Conservation (phyloP, 2,888 invertebrate species). For the Leptarthrus brevirostris region DNA sequence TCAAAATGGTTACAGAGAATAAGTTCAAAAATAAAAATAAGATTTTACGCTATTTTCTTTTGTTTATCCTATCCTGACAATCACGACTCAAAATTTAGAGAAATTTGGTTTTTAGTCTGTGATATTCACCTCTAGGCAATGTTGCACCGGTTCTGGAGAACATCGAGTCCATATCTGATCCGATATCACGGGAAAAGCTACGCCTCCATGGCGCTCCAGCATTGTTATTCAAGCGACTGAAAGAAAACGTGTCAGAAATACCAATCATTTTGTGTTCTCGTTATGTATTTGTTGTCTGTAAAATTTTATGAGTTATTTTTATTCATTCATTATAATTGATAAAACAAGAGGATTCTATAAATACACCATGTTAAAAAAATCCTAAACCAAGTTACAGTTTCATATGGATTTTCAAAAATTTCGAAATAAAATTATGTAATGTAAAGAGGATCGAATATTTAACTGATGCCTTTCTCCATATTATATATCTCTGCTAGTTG, state of each 20-base stretch:
- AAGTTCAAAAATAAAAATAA: constrained; percentile 31
- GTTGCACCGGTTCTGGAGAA: constrained; percentile 72
- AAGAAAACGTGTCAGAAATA: constrained; percentile 51
- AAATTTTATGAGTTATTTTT: too few relatives aligned
- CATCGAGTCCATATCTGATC: constrained; percentile 79
- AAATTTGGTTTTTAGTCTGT: constrained; percentile 67
- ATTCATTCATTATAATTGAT: too few relatives aligned
- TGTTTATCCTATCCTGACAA: constrained; percentile 32
- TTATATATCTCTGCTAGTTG: too few relatives aligned
- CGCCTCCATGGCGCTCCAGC: constrained; percentile 71
- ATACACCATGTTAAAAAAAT: too few relatives aligned
- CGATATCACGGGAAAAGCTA: constrained; percentile 75
- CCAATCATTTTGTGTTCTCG: too few relatives aligned
- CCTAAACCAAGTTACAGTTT: too few relatives aligned
- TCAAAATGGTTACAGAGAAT: constrained; percentile 33
- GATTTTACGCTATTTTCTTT: constrained; percentile 41
- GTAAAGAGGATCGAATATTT: too few relatives aligned
- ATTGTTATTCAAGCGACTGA: constrained; percentile 63
- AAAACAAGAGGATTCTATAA: too few relatives aligned
- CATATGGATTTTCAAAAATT: too few relatives aligned
- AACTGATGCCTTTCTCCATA: too few relatives aligned
- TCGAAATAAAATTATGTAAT: too few relatives aligned
- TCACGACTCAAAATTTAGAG: constrained; percentile 56
- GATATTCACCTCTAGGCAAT: constrained; percentile 78
- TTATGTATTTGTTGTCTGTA: too few relatives aligned